These are phyloP conservation scores for Scomber colias DNA, from an alignment of 2,113 vertebrate species.

Conservation along the genomic window DNA sequence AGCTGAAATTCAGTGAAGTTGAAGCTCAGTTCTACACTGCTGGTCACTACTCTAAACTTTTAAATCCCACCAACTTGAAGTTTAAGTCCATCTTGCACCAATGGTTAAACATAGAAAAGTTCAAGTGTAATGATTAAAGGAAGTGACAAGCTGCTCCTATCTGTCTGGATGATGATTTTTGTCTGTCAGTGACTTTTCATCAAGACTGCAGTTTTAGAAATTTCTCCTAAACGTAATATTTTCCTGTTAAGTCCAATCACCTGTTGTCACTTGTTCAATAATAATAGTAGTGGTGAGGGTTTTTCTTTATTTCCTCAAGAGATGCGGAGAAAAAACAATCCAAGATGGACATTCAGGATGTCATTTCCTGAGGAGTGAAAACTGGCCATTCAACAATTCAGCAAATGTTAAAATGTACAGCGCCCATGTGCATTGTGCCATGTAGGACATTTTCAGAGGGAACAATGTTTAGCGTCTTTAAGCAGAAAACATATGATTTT, in stretches of 20 bases:
- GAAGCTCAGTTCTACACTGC: not conserved
- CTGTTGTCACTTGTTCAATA: constrained; percentile 32
- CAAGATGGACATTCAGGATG: constrained; percentile 8
- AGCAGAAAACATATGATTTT: not conserved
- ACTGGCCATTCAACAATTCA: not conserved
- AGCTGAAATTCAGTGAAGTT: not conserved
- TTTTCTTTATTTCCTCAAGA: constrained; percentile 21
- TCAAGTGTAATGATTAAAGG: constrained; percentile 13
- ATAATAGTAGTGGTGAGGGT: constrained; percentile 9
- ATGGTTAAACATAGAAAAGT: not conserved
- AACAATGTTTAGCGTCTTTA: not conserved
- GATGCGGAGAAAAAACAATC: constrained; percentile 9
- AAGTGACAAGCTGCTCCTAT: constrained; percentile 14
- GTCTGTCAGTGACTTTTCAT: constrained; percentile 32
- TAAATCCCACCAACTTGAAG: not conserved
- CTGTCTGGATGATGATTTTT: constrained; percentile 16
- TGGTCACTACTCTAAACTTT: not conserved
- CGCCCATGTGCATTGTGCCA: not conserved
- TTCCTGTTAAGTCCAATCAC: constrained; percentile 13
- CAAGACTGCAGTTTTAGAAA: constrained; percentile 20
- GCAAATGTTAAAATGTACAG: not conserved
- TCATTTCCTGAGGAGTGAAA: not conserved
- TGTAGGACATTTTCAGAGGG: too few species aligned
- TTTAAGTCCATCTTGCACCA: constrained; percentile 9
- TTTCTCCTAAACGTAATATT: constrained; percentile 10